Evolutionary conservation across 1,140 invertebrate species (phyloP).

Genomic region (Pollicipes pollicipes): DNA sequence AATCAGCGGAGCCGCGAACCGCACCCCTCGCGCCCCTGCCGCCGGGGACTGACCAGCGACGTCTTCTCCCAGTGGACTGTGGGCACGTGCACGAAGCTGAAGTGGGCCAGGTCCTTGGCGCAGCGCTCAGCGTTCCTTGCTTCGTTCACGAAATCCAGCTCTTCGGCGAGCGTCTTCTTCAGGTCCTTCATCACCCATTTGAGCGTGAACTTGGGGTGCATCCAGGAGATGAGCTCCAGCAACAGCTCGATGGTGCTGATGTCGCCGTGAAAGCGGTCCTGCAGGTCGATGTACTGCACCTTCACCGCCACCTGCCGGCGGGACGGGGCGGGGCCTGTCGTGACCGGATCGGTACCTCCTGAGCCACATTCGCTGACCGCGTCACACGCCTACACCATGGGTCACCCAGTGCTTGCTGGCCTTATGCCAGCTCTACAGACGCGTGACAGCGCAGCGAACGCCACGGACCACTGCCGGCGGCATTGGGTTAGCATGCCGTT

Average conservation of each 20-base stretch:
- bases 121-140: conserved; percentile 50
- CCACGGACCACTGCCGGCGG: too few relatives aligned
- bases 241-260: conserved; percentile 47
- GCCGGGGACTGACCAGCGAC: conserved; percentile 1
- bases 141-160: conserved; percentile 56
- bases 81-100: conserved; percentile 48
- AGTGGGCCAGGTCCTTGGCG: conserved; percentile 39
- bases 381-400: too few relatives aligned
- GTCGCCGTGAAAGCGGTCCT: conserved; percentile 49
- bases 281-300: conserved; percentile 55
- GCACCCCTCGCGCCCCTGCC: too few relatives aligned
- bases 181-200: conserved; percentile 50
- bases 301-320: conserved; percentile 39
- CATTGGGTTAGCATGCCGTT: too few relatives aligned
- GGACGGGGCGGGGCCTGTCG: too few relatives aligned
- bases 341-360: too few relatives aligned
- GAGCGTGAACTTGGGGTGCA: conserved; percentile 57
- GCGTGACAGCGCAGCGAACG: too few relatives aligned
- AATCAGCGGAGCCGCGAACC: too few relatives aligned
- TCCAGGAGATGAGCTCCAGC: conserved; percentile 40
- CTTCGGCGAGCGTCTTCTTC: conserved; percentile 36
- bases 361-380: too few relatives aligned
- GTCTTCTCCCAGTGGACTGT: conserved; percentile 41
- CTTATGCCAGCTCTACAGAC: too few relatives aligned
- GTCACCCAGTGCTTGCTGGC: too few relatives aligned